Conservation (phyloP, 2,888 invertebrate species). For the Acanthacorydalis orientalis region DNA sequence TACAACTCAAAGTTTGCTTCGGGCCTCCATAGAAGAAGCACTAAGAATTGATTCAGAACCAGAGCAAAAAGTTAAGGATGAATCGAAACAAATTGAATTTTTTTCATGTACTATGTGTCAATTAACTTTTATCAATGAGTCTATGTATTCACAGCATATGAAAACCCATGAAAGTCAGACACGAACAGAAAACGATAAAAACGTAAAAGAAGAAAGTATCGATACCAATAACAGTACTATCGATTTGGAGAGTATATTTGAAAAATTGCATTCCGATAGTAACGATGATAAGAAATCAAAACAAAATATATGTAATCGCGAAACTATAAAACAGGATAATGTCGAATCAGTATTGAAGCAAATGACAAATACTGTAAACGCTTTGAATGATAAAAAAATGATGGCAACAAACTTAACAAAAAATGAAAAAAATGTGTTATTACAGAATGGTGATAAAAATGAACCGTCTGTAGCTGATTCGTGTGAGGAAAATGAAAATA, state of each 20-base stretch:
- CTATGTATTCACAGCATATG: slow-evolving; percentile 28
- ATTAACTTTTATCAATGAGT: slow-evolving; percentile 27
- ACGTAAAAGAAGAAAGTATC: slow-evolving; percentile 12
- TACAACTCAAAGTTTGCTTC: slow-evolving; percentile 24
- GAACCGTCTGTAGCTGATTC: not conserved
- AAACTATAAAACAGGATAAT: not conserved
- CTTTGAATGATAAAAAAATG: too few relatives aligned
- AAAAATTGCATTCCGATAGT: slow-evolving; percentile 27
- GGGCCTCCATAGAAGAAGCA: slow-evolving; percentile 28
- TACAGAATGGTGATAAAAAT: not conserved
- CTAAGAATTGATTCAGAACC: slow-evolving; percentile 19
- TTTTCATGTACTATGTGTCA: slow-evolving; percentile 28
- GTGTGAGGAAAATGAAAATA: not conserved
- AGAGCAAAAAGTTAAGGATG: slow-evolving; percentile 13
- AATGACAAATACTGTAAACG: not conserved
- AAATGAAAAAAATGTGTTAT: not conserved
- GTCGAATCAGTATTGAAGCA: not conserved
- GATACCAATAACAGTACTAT: slow-evolving; percentile 7
- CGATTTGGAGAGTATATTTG: slow-evolving; percentile 28
- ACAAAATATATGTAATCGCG: too few relatives aligned
- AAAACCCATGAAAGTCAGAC: slow-evolving; percentile 21
- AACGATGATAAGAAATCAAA: not conserved
- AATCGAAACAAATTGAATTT: slow-evolving; percentile 22
- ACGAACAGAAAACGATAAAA: slow-evolving; percentile 15
- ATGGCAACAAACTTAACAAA: not conserved